phyloP scores from a whole-genome alignment of 2,113 vertebrate genomes.

The Mustela nigripes region DNA sequence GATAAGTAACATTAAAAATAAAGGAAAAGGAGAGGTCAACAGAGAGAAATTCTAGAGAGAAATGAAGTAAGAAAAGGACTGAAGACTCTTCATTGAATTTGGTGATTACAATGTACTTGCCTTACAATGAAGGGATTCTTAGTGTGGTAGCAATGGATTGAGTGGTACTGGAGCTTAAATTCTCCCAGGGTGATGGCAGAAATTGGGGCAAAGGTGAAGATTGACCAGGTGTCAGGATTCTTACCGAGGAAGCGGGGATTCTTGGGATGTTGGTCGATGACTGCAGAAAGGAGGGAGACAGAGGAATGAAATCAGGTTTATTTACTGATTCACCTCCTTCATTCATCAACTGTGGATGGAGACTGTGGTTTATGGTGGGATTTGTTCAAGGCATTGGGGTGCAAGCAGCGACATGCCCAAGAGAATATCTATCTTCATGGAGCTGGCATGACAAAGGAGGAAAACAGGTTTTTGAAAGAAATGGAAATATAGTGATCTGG shows the following conservation, averaged over 20 bases:
- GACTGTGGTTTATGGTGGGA: neutral
- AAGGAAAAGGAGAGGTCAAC: neutral
- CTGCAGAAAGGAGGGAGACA: neutral
- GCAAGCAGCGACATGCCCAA: neutral
- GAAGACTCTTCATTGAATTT: neutral
- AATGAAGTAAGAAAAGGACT: neutral
- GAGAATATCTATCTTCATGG: neutral
- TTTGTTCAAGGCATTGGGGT: neutral
- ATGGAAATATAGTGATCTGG: neutral
- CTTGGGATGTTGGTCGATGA: neutral
- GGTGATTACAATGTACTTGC: neutral
- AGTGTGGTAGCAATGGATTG: no score
- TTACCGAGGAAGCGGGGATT: neutral
- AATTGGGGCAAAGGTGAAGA: neutral
- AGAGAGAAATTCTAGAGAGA: neutral
- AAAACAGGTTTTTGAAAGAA: neutral
- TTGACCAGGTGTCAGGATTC: neutral
- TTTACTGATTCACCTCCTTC: neutral
- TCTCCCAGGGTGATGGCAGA: neutral
- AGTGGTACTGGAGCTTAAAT: neutral
- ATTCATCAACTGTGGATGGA: neutral
- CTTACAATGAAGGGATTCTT: neutral
- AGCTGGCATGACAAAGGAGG: neutral
- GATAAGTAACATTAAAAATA: neutral
- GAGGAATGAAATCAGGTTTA: neutral